Evolutionary conservation across 2,888 invertebrate species (phyloP).

Genomic region (Hybos culiciformis): DNA sequence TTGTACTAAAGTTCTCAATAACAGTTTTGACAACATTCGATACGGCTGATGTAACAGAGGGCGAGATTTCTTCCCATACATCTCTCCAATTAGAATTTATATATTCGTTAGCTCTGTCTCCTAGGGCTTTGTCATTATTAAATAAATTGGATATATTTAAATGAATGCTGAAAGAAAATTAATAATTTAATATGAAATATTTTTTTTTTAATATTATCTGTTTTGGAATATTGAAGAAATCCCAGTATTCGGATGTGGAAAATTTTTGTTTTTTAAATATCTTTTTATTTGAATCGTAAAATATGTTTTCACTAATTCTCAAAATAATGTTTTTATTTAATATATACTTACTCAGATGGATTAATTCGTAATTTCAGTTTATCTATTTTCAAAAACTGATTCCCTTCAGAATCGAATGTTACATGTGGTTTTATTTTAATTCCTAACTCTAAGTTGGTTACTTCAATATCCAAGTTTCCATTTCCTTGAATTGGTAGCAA

Average conservation of each 20-base stretch:
- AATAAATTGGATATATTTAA: conserved; percentile 44
- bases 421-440: conserved; percentile 29
- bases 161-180: conserved; percentile 2
- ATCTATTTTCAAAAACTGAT: not conserved
- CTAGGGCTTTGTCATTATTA: conserved; percentile 41
- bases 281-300: too few relatives aligned
- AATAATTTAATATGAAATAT: not conserved
- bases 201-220: too few relatives aligned
- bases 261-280: too few relatives aligned
- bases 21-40: conserved; percentile 1
- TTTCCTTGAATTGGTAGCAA: conserved; percentile 36
- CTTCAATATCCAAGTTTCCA: conserved; percentile 28
- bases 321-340: too few relatives aligned
- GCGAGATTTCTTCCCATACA: conserved; percentile 39
- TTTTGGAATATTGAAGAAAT: too few relatives aligned
- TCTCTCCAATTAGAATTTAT: conserved; percentile 44
- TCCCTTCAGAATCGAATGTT: conserved; percentile 2
- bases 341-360: conserved; percentile 9
- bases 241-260: too few relatives aligned
- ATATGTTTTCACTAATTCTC: too few relatives aligned
- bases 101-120: conserved; percentile 44
- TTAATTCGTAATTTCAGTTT: not conserved
- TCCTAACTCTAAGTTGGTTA: conserved; percentile 28
- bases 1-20: too few relatives aligned
- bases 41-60: conserved; percentile 6